Conservation (phyloP, 1,140 invertebrate species). For the Muscidifurax raptorellus region DNA sequence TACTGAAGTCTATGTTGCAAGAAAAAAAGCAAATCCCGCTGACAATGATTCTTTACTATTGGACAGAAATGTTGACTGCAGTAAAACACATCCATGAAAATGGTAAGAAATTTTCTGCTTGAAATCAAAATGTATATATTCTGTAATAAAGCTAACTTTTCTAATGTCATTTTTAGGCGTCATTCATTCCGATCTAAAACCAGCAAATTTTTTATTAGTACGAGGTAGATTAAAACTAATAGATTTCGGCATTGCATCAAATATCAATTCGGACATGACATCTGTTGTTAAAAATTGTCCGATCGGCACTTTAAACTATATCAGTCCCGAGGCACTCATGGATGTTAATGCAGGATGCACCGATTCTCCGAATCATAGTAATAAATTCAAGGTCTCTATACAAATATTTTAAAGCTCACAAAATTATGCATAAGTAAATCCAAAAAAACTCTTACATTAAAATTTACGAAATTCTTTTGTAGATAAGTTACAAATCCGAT, state of each 20-base stretch:
- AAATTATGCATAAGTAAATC: conserved; percentile 30
- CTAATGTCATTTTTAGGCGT: conserved; percentile 80
- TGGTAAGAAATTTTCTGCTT: conserved; percentile 75
- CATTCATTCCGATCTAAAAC: conserved; percentile 97
- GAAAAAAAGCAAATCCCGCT: conserved; percentile 79
- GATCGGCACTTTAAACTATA: conserved; percentile 95
- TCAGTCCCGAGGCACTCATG: conserved; percentile 94
- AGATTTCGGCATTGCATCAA: conserved; percentile 98
- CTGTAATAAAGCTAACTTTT: conserved; percentile 35
- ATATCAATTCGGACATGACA: conserved; percentile 91
- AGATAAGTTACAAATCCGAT: conserved; percentile 95
- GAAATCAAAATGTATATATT: conserved; percentile 19
- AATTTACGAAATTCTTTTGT: conserved; percentile 51
- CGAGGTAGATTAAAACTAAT: conserved; percentile 93
- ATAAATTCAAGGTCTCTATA: conserved; percentile 69
- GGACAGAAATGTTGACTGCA: conserved; percentile 94
- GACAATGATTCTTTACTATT: conserved; percentile 90
- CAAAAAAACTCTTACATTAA: neutral
- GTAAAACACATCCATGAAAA: conserved; percentile 93
- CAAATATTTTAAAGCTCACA: conserved; percentile 17
- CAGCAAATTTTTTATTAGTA: conserved; percentile 96
- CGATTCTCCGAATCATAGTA: conserved; percentile 69
- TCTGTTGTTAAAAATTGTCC: conserved; percentile 89
- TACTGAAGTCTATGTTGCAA: conserved; percentile 80
- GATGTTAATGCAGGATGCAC: conserved; percentile 71